A percentile compares a stretch with the other conserved stretches of the same genome.
phyloP scores from a whole-genome alignment of 2,888 invertebrate species.

The Drosophila siamana region DNA sequence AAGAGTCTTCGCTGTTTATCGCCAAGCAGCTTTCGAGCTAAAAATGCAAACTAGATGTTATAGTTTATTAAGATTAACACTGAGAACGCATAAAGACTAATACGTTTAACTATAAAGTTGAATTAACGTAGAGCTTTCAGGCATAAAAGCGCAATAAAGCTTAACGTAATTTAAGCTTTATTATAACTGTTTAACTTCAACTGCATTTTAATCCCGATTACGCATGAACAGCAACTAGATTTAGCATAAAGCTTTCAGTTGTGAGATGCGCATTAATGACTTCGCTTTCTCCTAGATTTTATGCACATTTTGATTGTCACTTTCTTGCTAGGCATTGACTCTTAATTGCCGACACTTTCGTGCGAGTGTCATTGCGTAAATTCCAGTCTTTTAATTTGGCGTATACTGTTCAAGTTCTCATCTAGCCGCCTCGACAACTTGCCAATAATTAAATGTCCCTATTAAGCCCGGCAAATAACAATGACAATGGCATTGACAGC shows the following conservation, averaged over 20 bases:
- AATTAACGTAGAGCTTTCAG: not conserved
- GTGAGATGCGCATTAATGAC: no score
- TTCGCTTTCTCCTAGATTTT: no score
- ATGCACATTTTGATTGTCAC: no score
- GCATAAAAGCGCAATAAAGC: not conserved
- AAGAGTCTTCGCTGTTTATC: not conserved
- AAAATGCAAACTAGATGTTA: not conserved
- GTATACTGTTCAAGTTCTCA: slow-evolving; percentile 44
- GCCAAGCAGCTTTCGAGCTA: not conserved
- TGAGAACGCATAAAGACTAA: not conserved
- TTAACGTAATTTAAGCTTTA: no score
- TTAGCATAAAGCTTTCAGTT: not conserved
- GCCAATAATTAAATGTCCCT: slow-evolving; percentile 55
- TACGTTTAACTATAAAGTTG: no score
- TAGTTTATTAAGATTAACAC: not conserved
- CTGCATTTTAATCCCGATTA: no score
- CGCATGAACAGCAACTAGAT: no score
- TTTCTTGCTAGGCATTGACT: no score
- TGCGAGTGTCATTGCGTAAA: slow-evolving; percentile 17
- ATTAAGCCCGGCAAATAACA: slow-evolving; percentile 45
- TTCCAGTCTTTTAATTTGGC: slow-evolving; percentile 11
- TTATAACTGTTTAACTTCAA: no score
- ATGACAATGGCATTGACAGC: slow-evolving; percentile 25
- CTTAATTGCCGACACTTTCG: no score
- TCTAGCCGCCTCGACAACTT: slow-evolving; percentile 21